Percentiles rank a stretch among this genome's conserved stretches.
These are phyloP conservation scores for Lepeophtheirus salmonis DNA, from an alignment of 1,140 invertebrate genomes.

Conservation along the genomic window DNA sequence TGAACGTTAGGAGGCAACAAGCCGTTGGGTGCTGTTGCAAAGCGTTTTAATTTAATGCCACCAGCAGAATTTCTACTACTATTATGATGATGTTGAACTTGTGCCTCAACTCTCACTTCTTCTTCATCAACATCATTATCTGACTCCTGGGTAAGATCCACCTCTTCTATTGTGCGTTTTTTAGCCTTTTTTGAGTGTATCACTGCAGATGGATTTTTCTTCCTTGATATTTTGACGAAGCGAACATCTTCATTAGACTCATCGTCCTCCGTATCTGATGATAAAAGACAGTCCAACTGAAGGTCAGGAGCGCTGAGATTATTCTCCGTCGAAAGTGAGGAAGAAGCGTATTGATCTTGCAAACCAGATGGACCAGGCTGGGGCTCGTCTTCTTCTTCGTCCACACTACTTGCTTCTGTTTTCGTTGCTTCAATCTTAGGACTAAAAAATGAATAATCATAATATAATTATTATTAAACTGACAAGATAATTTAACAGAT, in stretches of 20 bases:
- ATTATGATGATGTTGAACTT: background rate
- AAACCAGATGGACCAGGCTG: background rate
- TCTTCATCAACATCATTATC: conserved; percentile 10
- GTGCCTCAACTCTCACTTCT: conserved; percentile 10
- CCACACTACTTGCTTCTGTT: background rate
- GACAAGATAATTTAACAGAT: too few relatives aligned
- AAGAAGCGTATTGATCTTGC: background rate
- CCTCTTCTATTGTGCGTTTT: background rate
- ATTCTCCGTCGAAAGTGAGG: background rate
- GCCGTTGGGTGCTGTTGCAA: conserved; percentile 4
- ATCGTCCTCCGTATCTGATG: conserved; percentile 14
- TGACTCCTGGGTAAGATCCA: conserved; percentile 16
- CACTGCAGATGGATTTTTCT: background rate
- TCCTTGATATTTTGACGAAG: conserved; percentile 14
- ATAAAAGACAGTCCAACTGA: conserved; percentile 16
- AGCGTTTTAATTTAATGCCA: conserved; percentile 1
- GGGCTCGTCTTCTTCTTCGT: conserved; percentile 3
- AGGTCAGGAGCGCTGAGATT: conserved; percentile 13
- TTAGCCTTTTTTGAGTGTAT: background rate
- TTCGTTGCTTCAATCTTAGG: background rate
- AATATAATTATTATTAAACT: too few relatives aligned
- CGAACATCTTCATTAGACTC: conserved; percentile 4
- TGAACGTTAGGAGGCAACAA: conserved; percentile 8
- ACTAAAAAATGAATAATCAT: background rate
- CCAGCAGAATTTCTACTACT: background rate